Percentiles rank a stretch among this genome's conserved stretches.
phyloP scores from a whole-genome alignment of 2,113 vertebrate species.

The Patagioenas fasciata region DNA sequence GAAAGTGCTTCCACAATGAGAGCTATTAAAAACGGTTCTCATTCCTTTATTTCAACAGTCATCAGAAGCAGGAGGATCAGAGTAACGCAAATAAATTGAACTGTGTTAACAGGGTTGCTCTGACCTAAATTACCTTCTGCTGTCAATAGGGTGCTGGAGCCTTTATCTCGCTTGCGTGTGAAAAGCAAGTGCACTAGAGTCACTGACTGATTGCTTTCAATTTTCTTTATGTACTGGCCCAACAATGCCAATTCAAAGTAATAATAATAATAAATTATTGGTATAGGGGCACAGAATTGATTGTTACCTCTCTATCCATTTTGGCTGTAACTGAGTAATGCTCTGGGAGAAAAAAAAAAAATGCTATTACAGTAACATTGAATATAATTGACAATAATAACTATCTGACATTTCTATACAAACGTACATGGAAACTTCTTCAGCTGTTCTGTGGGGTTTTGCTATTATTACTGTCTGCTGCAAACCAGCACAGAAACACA shows the following conservation, averaged over 20 bases:
- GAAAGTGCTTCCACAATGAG: background rate
- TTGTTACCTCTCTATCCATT: background rate
- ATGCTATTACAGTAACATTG: background rate
- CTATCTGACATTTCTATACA: background rate
- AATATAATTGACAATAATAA: background rate
- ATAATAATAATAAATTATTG: background rate
- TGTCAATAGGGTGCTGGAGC: background rate
- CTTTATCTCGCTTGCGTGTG: rapidly evolving
- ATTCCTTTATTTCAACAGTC: background rate
- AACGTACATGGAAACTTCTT: background rate
- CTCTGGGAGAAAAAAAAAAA: background rate
- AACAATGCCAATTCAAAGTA: background rate
- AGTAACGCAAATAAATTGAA: background rate
- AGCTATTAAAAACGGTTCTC: background rate
- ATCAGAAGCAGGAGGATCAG: background rate
- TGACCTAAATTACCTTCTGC: background rate
- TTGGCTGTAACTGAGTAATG: background rate
- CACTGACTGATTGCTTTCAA: background rate
- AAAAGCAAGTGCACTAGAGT: background rate
- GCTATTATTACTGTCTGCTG: background rate
- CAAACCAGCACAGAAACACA: background rate
- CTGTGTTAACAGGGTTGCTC: background rate
- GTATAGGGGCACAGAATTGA: background rate
- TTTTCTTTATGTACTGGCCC: background rate
- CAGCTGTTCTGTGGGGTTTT: background rate